Conservation (phyloP, 2,888 invertebrate species). For the Hydriomena furcata region DNA sequence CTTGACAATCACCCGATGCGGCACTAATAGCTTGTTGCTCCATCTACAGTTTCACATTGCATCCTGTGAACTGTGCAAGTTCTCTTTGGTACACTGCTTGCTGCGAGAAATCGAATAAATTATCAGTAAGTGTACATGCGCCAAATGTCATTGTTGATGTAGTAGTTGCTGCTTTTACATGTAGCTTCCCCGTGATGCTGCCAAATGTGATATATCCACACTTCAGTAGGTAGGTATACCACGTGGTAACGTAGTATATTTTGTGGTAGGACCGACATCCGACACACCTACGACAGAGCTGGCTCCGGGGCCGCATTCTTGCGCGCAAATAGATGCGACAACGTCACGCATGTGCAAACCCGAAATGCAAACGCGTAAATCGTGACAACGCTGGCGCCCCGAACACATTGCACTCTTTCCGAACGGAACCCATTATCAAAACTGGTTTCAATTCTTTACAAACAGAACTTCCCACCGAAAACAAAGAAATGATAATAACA, state of each 20-base stretch:
- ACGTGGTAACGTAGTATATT: background rate
- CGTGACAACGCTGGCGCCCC: conserved; percentile 1
- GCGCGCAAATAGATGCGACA: conserved; percentile 35
- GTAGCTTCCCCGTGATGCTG: background rate
- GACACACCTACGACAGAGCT: conserved; percentile 19
- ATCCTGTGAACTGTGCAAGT: conserved; percentile 36
- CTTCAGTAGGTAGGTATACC: background rate
- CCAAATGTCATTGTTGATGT: background rate
- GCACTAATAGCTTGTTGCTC: conserved; percentile 42
- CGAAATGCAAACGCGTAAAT: conserved; percentile 22
- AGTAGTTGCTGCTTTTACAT: background rate
- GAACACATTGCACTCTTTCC: conserved; percentile 2
- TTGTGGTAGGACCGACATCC: conserved; percentile 17
- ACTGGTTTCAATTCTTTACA: background rate
- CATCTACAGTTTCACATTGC: conserved; percentile 43
- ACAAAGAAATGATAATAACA: conserved; percentile 17
- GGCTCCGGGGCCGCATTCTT: conserved; percentile 36
- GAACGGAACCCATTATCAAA: conserved; percentile 6
- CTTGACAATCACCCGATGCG: conserved; percentile 42
- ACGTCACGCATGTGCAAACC: conserved; percentile 38
- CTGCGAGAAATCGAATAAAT: too few species aligned
- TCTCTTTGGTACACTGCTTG: background rate
- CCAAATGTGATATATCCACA: background rate
- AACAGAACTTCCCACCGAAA: conserved; percentile 19
- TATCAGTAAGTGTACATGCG: too few species aligned